phyloP scores from a whole-genome alignment of 2,113 vertebrate genomes.

The Falco punctatus region DNA sequence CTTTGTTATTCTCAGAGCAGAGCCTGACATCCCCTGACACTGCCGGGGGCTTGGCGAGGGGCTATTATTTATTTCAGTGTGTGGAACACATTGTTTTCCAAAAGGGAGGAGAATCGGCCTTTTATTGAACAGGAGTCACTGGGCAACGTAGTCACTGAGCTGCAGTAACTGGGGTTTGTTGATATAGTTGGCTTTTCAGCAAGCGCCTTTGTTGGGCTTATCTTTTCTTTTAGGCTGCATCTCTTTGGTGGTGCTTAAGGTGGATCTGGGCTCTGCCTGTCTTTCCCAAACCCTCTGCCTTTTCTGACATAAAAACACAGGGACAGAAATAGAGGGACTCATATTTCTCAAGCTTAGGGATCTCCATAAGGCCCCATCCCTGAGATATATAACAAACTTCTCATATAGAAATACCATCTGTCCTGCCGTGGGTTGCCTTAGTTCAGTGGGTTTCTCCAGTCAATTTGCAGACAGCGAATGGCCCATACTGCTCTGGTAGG shows the following conservation, averaged over 20 bases:
- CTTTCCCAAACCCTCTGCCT: background rate
- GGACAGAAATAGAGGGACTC: background rate
- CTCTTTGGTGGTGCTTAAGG: background rate
- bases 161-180: slow-evolving; percentile 5
- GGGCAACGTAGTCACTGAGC: background rate
- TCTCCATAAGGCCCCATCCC: background rate
- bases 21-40: slow-evolving; percentile 67
- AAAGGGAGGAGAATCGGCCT: slow-evolving; percentile 54
- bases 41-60: background rate
- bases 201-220: background rate
- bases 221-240: background rate
- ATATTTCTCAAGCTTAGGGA: background rate
- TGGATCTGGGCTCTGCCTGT: background rate
- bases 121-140: slow-evolving; percentile 35
- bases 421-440: background rate
- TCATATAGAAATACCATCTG: background rate
- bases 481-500: background rate
- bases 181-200: slow-evolving; percentile 2
- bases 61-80: slow-evolving; percentile 25
- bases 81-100: slow-evolving; percentile 45
- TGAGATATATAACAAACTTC: background rate
- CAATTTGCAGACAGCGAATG: background rate
- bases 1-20: slow-evolving; percentile 17
- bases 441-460: background rate
- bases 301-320: background rate